A percentile compares a stretch with the other conserved stretches of the same genome.
Evolutionary conservation across 1,140 invertebrate genomes (phyloP).

Genomic region (Patella vulgata): DNA sequence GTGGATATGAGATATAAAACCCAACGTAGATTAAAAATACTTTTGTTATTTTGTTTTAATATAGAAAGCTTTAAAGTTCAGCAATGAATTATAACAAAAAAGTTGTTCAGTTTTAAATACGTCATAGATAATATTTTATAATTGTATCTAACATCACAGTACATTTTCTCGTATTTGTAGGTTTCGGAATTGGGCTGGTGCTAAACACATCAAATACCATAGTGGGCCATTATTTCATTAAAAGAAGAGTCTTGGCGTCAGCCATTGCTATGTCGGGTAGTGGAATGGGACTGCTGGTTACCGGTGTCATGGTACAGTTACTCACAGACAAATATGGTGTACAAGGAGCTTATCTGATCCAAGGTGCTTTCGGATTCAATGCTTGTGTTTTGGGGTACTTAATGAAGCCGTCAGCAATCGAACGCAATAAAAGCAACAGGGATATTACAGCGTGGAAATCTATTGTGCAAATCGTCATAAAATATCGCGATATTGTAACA

Average conservation of each 20-base stretch:
- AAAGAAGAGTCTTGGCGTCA: conserved; percentile 26
- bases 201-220: conserved; percentile 22
- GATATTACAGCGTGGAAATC: neutral
- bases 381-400: conserved; percentile 25
- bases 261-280: conserved; percentile 27
- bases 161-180: too few species aligned
- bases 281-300: conserved; percentile 32
- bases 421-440: conserved; percentile 1
- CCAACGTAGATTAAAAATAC: too few species aligned
- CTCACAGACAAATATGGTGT: conserved; percentile 29
- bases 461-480: neutral
- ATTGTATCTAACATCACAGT: too few species aligned
- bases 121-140: too few species aligned
- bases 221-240: conserved; percentile 33
- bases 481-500: conserved; percentile 5
- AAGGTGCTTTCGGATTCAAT: conserved; percentile 26
- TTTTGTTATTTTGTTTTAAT: too few species aligned
- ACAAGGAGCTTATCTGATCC: conserved; percentile 27
- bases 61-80: too few species aligned
- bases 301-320: conserved; percentile 24
- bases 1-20: too few species aligned
- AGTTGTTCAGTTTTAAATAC: too few species aligned
- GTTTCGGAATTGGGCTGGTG: conserved; percentile 25
- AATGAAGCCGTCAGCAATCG: conserved; percentile 32
- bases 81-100: too few species aligned